Base-by-base conservation (phyloP, 2,888 invertebrate species). In the Agriopis leucophaearia region DNA sequence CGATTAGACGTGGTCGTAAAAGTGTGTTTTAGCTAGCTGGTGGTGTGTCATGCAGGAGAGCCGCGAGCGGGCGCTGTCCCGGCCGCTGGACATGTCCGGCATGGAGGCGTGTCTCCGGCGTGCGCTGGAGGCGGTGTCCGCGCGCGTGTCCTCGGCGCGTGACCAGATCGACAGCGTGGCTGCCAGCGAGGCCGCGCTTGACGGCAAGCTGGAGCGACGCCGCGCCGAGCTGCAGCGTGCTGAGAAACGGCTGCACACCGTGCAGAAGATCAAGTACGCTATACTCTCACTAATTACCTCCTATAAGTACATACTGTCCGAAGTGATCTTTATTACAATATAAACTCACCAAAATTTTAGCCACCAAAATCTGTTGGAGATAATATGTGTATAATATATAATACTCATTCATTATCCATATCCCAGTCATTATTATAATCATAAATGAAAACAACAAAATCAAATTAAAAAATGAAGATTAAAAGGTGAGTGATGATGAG, bases 121-220 rank as follows among this genome's bases (percentile, higher is more conserved):
- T 70, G 97, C 98, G 0, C 95, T 97, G 38, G 95, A 96, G 66
- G 93, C 95, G 10, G 95, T 96, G 9, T 95, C 95, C 74, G 92
- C 94, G 62, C 97, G 97, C 81, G 96, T 97, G 63, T 92, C 95
- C n/a, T 96, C 96, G 60, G 96, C 96, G 0, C 95, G 95, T 60
- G 95, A 95, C 62, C 96, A 97, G 84, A 96, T 98, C 77, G 97
- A 97, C 80, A 97, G 96, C 87, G 97, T 98, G 7, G 96, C 97
- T 35, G 96, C 97, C 9, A 98, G 98, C 79, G 98, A 99, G 86
- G 96, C 97, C 40, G 98, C 96, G 72, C 94, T 99, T 2, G 98
- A 98, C 81, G 96, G 96, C 10, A 99, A 99, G 94, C 96, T 99
- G 66, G 99, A 99, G 85, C 96, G 99, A 67, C 96, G 98, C 74